Conservation (phyloP, 2,888 invertebrate genomes). For the Ichneumoninae sp. region DNA sequence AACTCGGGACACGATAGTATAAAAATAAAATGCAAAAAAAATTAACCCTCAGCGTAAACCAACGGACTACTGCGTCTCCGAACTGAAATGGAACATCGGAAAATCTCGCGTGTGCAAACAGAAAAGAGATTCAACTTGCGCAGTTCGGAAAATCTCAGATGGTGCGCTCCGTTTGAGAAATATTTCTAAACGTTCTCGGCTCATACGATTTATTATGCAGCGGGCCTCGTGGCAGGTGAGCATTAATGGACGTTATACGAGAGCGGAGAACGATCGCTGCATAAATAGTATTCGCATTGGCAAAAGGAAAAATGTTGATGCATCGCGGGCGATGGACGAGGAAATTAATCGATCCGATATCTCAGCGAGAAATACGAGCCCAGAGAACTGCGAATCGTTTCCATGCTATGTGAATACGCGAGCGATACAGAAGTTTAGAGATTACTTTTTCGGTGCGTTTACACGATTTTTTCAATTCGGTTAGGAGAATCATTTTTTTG, state of each 20-base stretch:
- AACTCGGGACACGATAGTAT: neutral
- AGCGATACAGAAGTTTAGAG: neutral
- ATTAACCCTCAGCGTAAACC: neutral
- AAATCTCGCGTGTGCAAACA: neutral
- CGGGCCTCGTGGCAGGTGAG: slow-evolving; percentile 8
- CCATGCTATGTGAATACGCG: neutral
- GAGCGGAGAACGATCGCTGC: neutral
- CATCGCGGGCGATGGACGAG: neutral
- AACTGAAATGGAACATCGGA: neutral
- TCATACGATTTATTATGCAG: slow-evolving; percentile 18
- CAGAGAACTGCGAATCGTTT: slow-evolving; percentile 18
- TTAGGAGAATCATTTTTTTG: too few species aligned
- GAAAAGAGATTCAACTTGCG: neutral
- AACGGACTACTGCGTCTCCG: neutral
- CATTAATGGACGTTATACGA: neutral
- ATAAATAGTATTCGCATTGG: slow-evolving; percentile 19
- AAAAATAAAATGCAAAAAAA: neutral
- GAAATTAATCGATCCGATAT: slow-evolving; percentile 53
- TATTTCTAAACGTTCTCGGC: neutral
- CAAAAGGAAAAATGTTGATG: slow-evolving; percentile 8
- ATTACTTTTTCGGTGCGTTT: neutral
- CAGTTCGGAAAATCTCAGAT: neutral
- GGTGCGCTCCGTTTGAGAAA: neutral
- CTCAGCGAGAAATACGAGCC: slow-evolving; percentile 23
- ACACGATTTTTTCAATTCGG: too few species aligned